Conservation (phyloP, 2,113 vertebrate genomes). For the Phylloscopus whistleri region DNA sequence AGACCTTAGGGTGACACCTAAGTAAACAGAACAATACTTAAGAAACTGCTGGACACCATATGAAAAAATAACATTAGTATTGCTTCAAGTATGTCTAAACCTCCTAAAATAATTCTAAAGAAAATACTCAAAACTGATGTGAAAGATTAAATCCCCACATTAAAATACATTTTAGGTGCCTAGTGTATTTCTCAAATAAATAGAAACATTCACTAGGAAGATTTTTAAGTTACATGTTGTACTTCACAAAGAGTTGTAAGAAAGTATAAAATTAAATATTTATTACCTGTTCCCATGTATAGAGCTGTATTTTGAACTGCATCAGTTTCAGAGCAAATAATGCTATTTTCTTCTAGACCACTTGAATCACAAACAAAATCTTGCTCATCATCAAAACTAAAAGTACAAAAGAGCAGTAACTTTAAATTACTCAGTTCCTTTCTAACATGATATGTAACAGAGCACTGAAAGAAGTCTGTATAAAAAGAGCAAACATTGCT, state of each 20-base stretch:
- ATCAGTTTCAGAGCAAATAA: constrained; percentile 24
- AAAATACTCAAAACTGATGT: neutral
- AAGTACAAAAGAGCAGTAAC: neutral
- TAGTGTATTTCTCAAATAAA: neutral
- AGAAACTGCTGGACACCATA: neutral
- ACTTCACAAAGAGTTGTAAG: neutral
- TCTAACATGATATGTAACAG: neutral
- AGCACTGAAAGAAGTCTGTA: neutral
- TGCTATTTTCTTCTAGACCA: constrained; percentile 59
- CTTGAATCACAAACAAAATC: constrained; percentile 51
- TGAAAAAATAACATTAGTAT: neutral
- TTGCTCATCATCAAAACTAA: constrained; percentile 60
- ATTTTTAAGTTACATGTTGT: neutral
- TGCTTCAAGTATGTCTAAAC: neutral
- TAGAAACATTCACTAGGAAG: neutral
- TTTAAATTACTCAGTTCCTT: neutral
- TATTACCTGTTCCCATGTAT: constrained; percentile 74
- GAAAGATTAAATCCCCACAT: neutral
- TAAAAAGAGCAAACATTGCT: neutral
- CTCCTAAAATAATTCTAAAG: neutral
- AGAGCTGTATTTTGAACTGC: constrained; percentile 46
- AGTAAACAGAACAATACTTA: neutral
- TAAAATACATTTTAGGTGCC: neutral
- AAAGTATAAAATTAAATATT: neutral
- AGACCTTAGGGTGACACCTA: neutral